Evolutionary conservation across 2,797 vertebrate genomes (phyloP), one percentile per base, ranked within the genome.

Genomic region (Poliocrania exsul): DNA sequence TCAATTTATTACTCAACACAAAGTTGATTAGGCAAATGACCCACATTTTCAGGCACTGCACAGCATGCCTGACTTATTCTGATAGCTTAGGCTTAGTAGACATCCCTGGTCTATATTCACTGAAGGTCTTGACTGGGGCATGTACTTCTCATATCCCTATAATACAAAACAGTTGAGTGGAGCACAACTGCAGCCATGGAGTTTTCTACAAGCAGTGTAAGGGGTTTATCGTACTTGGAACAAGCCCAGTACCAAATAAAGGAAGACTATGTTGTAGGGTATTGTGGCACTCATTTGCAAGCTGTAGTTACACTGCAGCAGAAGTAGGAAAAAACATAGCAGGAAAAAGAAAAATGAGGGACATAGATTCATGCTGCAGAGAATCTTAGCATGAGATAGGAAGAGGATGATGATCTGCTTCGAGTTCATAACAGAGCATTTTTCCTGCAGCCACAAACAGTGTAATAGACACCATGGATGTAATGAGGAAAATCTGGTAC

Each of bases 1-100:
- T 82, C 38, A 79, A 21, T 91, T 93, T 75, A 78, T 37, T 90
- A 50, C n/a, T 81, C 58, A 90, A 81, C 42, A 54, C 46, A 60
- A 56, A 83, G 31, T 46, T 84, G 47, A 75, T 92, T 62, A 77
- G 61, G 66, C 44, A 83, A 84, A 84, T 79, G 58, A 88, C 51
- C 31, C 80, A 56, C 33, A 88, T 86, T 80, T 83, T 83, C 58
- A 86, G 80, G 51, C 31, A 75, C 40, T 16, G 23, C 31, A 46
- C 16, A 58, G 44, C 6, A 5, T 53, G 33, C 18, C 40, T 92
- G 58, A 81, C 54, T 71, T 90, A 64, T 67, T 82, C 38, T 60
- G 33, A 19, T 5, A 72, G 20, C 18, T 74, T 40, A 75, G 49
- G 28, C 21, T 86, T 69, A 66, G 42, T 35, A 78, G 66, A 72